phyloP scores from a whole-genome alignment of 2,113 vertebrate species.

The Xerus inauris region DNA sequence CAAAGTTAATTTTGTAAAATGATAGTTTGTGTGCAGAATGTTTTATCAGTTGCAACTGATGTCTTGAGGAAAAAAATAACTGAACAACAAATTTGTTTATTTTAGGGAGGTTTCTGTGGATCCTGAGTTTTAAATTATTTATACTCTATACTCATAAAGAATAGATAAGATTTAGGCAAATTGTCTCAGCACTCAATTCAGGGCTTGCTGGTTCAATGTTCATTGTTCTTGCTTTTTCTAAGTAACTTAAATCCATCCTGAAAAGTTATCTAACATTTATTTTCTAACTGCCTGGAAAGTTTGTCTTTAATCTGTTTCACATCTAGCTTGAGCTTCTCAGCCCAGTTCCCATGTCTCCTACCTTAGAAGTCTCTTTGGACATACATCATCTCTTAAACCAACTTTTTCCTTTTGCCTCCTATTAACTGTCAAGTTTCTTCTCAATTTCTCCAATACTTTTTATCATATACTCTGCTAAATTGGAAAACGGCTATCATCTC shows the following conservation, averaged over 20 bases:
- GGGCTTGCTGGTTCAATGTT: neutral
- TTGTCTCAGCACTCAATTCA: neutral
- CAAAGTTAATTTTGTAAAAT: neutral
- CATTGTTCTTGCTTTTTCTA: neutral
- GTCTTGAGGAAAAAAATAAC: neutral
- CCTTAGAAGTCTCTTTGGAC: neutral
- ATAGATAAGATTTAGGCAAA: neutral
- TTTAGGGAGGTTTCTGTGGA: neutral
- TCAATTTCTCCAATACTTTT: neutral
- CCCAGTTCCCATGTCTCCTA: neutral
- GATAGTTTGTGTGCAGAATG: neutral
- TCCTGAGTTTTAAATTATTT: neutral
- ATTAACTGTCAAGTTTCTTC: neutral
- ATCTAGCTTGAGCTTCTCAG: neutral
- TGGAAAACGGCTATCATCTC: conserved; percentile 1
- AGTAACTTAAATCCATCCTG: neutral
- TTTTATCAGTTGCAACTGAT: neutral
- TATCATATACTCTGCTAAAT: neutral
- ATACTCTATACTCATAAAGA: neutral
- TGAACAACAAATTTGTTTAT: neutral
- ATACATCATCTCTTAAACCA: neutral
- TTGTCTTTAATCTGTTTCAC: neutral
- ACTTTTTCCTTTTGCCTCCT: neutral
- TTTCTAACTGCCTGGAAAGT: neutral
- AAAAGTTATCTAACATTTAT: neutral